Base-by-base conservation (phyloP, 2,888 invertebrate genomes). In the Cyrtodaria siliqua region DNA sequence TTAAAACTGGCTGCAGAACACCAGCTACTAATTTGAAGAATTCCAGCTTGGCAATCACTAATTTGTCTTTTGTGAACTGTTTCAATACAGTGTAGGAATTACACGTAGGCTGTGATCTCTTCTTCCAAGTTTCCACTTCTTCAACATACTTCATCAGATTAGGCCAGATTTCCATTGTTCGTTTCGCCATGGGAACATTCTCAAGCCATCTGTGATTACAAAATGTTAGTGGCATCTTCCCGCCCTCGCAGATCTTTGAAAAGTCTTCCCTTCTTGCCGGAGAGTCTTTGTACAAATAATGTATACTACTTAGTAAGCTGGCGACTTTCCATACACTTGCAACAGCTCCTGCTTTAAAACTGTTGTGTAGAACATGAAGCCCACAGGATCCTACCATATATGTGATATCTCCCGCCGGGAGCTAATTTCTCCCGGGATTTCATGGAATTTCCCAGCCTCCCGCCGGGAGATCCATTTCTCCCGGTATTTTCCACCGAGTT, bases 341-440 rank as follows among this genome's bases (percentile, higher is more conserved):
- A 20, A 44, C 29, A 42, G 52, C 49, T 27, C 74, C 77, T 50
- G 66, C 52, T 56, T 70, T 78, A 55, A 73, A 60, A 3, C n/a
- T 33, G 16, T 66, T 66, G 6, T 60, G 56, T 12, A 59, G 4
- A n/a, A 27, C 60, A 73, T 80, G 72, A 8, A 77, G 57, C 12
- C 76, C 71, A 70, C 79, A 77, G 16, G 73, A 64, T 38, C 40
- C 40, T 12, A 38, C 40, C n/a, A n/a, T n/a, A n/a, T n/a, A n/a
- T n/a, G n/a, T n/a, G n/a, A n/a, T n/a, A n/a, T n/a, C n/a, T n/a
- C n/a, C n/a, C n/a, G n/a, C n/a, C n/a, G n/a, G n/a, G n/a, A n/a
- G n/a, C n/a, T n/a, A n/a, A n/a, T n/a, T n/a, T n/a, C n/a, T n/a
- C n/a, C n/a, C n/a, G n/a, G n/a, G n/a, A n/a, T n/a, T n/a, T n/a